Evolutionary conservation across 2,113 vertebrate species (phyloP), one percentile per base, ranked within the genome.

Genomic region (Myrmecobius fasciatus): DNA sequence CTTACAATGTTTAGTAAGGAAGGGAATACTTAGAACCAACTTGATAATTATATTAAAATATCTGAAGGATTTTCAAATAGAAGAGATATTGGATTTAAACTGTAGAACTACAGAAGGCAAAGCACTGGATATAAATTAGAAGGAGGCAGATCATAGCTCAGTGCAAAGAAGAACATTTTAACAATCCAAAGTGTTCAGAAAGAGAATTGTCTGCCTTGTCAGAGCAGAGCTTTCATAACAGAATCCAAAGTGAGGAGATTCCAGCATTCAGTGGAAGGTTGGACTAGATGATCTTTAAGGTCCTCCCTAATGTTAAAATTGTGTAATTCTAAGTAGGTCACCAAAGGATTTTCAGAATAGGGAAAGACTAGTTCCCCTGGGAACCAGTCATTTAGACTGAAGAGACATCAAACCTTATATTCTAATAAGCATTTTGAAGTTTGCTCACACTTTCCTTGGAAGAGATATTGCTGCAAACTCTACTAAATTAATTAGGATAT

Each of bases 361-460:
- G n/a, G 3, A 93, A 97, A 96, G 96, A 88, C n/a, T n/a, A n/a
- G n/a, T 97, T 52, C 97, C 28, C 92, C 92, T 95, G 96, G 90
- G 96, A 94, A 95, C 96, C 90, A 92, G 11, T 93, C 54, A 83
- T 31, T 91, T 53, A 93, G 36, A 93, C 47, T 92, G 51, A 49
- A 93, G 47, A 93, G 3, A 46, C 25, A 90, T 25, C 53, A 43
- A 8, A 52, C 53, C 97, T 91, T 91, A 6, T 5, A 92, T 96
- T 96, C 91, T 97, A 96, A 95, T 4, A 89, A 2, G 14, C 53
- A 97, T 95, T 96, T 97, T 75, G 91, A 75, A 97, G 90, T 95
- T 94, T 95, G 95, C 96, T 93, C 95, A 8, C 51, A 75, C 31
- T 96, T 92, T 95, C 52, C 91, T 3, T 92, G 95, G 94, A 97